Conservation (phyloP, 53 echinoderm and acorn worm genomes). For the Actinopyga echinites region DNA sequence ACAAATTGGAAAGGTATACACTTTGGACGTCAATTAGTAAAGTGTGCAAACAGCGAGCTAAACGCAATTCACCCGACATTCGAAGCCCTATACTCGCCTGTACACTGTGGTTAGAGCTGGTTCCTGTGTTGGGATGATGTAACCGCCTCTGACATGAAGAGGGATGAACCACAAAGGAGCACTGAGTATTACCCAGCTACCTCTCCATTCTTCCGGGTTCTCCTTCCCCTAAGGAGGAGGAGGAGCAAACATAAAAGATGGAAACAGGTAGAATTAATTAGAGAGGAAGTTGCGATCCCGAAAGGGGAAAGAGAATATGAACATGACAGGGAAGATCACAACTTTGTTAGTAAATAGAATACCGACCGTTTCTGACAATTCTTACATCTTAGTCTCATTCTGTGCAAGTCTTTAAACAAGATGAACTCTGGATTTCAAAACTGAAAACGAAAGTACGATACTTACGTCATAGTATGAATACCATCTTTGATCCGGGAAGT, state of each 20-base stretch:
- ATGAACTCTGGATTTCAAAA: too few species aligned
- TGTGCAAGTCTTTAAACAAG: too few species aligned
- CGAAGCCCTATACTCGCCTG: conserved; percentile 38
- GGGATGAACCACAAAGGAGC: conserved; percentile 75
- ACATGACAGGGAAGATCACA: too few species aligned
- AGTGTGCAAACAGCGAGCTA: too few species aligned
- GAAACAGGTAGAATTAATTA: neutral
- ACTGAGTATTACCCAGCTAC: conserved; percentile 32
- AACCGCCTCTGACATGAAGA: conserved; percentile 81
- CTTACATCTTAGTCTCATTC: too few species aligned
- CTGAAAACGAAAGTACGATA: neutral
- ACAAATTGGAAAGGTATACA: too few species aligned
- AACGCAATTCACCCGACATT: too few species aligned
- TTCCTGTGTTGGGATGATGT: conserved; percentile 77
- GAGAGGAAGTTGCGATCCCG: neutral
- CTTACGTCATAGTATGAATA: conserved; percentile 72
- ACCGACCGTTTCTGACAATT: too few species aligned
- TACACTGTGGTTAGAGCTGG: conserved; percentile 84
- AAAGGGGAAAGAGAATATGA: too few species aligned
- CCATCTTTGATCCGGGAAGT: conserved; percentile 75
- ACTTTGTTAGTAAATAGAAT: too few species aligned
- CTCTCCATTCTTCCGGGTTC: conserved; percentile 50
- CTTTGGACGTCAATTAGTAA: too few species aligned
- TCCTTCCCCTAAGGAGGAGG: conserved; percentile 56
- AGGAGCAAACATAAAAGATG: neutral